A percentile compares a stretch with the other conserved stretches of the same genome.
Evolutionary conservation across 2,888 invertebrate species (phyloP).

Genomic region (Steinernema hermaphroditum): DNA sequence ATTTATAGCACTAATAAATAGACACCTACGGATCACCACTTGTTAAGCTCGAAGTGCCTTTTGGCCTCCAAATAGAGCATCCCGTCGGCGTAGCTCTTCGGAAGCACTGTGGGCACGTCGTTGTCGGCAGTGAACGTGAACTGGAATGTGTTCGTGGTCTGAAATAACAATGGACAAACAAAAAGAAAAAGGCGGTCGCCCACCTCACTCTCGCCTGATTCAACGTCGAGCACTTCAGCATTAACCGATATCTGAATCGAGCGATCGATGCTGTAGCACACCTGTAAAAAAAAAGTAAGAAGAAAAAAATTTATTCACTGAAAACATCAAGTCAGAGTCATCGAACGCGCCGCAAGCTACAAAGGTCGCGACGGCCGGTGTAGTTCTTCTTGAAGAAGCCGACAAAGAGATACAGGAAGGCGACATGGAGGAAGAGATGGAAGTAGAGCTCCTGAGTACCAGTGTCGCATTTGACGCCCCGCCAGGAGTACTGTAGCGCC

Average conservation of each 20-base stretch:
- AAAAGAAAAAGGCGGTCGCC: background rate
- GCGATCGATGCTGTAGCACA: constrained; percentile 70
- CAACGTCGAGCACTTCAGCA: constrained; percentile 74
- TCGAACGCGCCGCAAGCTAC: background rate
- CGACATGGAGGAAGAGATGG: constrained; percentile 47
- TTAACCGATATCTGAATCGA: constrained; percentile 75
- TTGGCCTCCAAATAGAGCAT: constrained; percentile 39
- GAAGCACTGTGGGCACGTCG: constrained; percentile 44
- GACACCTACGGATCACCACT: background rate
- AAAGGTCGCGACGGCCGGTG: background rate
- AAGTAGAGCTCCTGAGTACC: constrained; percentile 30
- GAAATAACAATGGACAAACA: background rate
- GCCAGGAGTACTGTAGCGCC: constrained; percentile 69
- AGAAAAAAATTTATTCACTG: no score
- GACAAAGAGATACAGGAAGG: constrained; percentile 52
- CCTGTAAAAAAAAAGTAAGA: no score
- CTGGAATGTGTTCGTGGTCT: constrained; percentile 77
- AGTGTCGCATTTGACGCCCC: constrained; percentile 40
- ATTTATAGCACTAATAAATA: background rate
- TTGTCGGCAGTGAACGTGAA: constrained; percentile 72
- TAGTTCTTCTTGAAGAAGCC: constrained; percentile 49
- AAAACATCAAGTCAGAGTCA: background rate
- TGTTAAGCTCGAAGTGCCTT: constrained; percentile 37
- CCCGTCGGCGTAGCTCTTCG: constrained; percentile 45
- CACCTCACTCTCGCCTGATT: constrained; percentile 70